Evolutionary conservation across 2,888 invertebrate species (phyloP), one percentile per base, ranked within the genome.

Genomic region (Shargacucullia verbasci): DNA sequence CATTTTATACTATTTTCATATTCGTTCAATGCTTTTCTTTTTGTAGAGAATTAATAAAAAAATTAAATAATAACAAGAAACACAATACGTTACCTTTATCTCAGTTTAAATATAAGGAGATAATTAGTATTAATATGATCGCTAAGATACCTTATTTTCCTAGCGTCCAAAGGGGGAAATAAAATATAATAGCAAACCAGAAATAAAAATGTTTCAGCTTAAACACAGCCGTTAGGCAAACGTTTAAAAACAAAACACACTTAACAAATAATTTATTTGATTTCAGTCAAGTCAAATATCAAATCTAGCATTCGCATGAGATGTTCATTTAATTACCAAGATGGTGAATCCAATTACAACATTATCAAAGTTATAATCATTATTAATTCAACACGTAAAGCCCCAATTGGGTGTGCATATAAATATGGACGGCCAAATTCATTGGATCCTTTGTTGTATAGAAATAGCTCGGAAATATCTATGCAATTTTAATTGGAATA

Each of bases 311-410:
- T 43, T 47, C 43, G n/a, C 29, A 43, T 59, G 29, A 14, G 29
- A 53, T 20, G n/a, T 43, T 34, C 37, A 56, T 55, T 56, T 43
- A 57, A 64, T 64, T 61, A 69, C 7, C 31, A 44, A 44, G 25
- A 45, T 41, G 44, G 34, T 11, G 20, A 44, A 67, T 60, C 13
- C 46, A 57, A 61, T 68, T 38, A 58, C 44, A 59, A 12, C 38
- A 61, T 61, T 54, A 62, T 43, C 34, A n/a, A 59, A 63, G 53
- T 60, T 34, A 44, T 14, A 29, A 27, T 40, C 40, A 34, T 58
- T 14, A 31, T 25, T 47, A 37, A 43, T 20, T 63, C 12, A 38
- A 39, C 37, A 33, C 15, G 43, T 31, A n/a, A 33, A 20, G 29
- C 4, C 20, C 5, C 0, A 12, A 11, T 31, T 33, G 34, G 12